A percentile compares a stretch with the other conserved stretches of the same genome.
These are phyloP conservation scores for Kuschelorhynchus macadamiae DNA, from an alignment of 2,888 invertebrate species.

Conservation along the genomic window DNA sequence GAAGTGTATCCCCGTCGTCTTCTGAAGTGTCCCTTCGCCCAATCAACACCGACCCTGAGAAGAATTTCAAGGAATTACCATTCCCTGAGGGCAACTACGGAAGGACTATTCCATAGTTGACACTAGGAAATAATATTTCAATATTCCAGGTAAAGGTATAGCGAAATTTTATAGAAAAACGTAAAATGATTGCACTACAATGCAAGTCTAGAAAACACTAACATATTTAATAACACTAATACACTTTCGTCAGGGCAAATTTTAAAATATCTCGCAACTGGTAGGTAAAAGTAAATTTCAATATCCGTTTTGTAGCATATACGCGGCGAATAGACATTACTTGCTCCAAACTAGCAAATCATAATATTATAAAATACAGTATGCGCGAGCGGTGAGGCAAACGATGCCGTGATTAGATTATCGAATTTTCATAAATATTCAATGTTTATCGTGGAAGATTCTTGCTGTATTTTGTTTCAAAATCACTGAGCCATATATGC, in stretches of 20 bases:
- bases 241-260: not conserved
- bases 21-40: too few relatives aligned
- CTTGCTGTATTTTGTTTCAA: conserved; percentile 2
- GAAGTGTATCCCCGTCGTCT: too few relatives aligned
- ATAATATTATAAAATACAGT: conserved; percentile 18
- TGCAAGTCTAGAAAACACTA: too few relatives aligned
- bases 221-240: too few relatives aligned
- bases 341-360: conserved; percentile 16
- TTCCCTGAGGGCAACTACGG: too few relatives aligned
- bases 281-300: conserved; percentile 2
- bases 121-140: too few relatives aligned
- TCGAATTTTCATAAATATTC: conserved; percentile 34
- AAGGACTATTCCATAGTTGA: too few relatives aligned
- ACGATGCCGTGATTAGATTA: conserved; percentile 26
- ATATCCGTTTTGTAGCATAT: not conserved
- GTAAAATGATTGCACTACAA: too few relatives aligned
- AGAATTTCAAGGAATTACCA: too few relatives aligned
- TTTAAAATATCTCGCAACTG: not conserved
- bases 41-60: too few relatives aligned
- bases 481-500: conserved; percentile 10
- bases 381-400: conserved; percentile 10
- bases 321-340: not conserved
- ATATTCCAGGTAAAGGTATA: too few relatives aligned
- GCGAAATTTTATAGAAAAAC: too few relatives aligned
- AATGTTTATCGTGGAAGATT: conserved; percentile 14